Conservation (phyloP, 2,888 invertebrate species). For the Phortica magna region DNA sequence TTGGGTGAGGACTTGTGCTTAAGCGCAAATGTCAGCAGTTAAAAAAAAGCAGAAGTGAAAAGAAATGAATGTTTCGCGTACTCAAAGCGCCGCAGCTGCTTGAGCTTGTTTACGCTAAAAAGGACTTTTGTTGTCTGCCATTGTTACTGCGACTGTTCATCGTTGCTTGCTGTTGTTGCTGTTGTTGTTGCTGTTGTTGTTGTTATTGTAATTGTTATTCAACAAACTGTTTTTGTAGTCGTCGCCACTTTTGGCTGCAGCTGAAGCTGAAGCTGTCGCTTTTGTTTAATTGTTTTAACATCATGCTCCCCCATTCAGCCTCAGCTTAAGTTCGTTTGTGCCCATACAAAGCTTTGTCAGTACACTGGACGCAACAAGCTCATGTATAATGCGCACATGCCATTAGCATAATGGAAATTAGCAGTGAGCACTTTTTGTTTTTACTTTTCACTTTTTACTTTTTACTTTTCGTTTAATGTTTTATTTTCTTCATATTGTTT, state of each 20-base stretch:
- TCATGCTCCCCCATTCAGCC: background rate
- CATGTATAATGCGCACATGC: conserved; percentile 19
- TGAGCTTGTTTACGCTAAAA: conserved; percentile 18
- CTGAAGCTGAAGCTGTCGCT: conserved; percentile 16
- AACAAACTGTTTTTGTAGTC: background rate
- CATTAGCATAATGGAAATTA: conserved; percentile 33
- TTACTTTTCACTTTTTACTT: background rate
- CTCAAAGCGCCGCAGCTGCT: conserved; percentile 28
- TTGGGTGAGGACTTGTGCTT: background rate
- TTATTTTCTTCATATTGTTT: background rate
- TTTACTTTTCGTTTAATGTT: background rate
- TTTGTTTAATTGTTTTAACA: conserved; percentile 29
- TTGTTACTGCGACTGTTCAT: conserved; percentile 42
- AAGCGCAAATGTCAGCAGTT: conserved; percentile 7
- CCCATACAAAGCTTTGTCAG: background rate
- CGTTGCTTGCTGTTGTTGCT: conserved; percentile 16
- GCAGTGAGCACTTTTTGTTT: conserved; percentile 1
- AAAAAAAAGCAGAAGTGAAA: conserved; percentile 9
- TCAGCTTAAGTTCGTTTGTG: background rate
- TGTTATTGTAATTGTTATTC: conserved; percentile 9
- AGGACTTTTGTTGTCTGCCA: conserved; percentile 10
- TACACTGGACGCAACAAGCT: conserved; percentile 7
- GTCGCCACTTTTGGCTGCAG: background rate
- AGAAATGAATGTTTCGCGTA: background rate
- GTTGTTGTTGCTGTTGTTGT: conserved; percentile 3